Conservation (phyloP, 2,797 vertebrate genomes). For the Gallinago solitaria region DNA sequence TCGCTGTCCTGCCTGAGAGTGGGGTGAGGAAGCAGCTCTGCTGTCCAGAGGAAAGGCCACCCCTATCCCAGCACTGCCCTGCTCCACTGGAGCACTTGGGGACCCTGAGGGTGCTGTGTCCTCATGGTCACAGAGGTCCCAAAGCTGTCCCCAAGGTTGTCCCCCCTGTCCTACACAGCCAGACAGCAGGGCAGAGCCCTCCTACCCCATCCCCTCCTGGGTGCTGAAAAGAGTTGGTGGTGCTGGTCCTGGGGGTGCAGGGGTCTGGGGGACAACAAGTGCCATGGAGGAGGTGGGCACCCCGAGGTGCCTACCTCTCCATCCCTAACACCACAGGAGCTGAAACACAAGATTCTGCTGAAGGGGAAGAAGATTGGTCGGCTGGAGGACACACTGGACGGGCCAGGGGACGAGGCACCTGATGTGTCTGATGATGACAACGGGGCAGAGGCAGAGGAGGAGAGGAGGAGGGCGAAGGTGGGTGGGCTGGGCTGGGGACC, state of each 20-base stretch:
- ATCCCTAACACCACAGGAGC: slow-evolving; percentile 75
- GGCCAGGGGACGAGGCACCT: slow-evolving; percentile 73
- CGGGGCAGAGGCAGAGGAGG: slow-evolving; percentile 75
- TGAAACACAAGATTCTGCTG: slow-evolving; percentile 88
- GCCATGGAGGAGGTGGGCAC: neutral
- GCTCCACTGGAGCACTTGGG: neutral
- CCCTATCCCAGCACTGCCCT: neutral
- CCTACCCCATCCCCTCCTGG: neutral
- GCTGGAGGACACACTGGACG: slow-evolving; percentile 80
- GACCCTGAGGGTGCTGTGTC: neutral
- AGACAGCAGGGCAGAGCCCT: neutral
- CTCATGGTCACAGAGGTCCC: neutral
- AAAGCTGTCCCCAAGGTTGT: neutral
- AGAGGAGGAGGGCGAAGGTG: slow-evolving; percentile 76
- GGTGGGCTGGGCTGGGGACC: neutral
- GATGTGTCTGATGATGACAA: slow-evolving; percentile 83
- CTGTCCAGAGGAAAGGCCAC: neutral
- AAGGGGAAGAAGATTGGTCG: slow-evolving; percentile 91
- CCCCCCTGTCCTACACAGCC: neutral
- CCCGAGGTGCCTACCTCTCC: neutral
- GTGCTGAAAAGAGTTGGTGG: neutral
- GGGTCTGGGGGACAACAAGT: neutral
- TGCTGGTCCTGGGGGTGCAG: neutral
- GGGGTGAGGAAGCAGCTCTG: neutral
- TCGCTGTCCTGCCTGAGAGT: neutral